Conservation (phyloP, 1,140 invertebrate genomes). For the Trichonephila clavata region DNA sequence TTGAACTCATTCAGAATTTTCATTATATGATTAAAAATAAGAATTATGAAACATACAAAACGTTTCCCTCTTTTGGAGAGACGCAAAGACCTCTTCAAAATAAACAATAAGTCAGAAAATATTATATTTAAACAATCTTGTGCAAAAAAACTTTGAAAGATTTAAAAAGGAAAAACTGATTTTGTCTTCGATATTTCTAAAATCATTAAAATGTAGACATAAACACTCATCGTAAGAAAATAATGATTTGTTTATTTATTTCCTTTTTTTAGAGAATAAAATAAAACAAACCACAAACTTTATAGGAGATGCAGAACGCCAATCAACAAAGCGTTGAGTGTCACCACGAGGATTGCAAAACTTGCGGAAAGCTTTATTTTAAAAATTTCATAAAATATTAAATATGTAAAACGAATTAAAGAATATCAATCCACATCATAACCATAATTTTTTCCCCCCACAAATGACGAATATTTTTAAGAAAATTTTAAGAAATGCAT, state of each 20-base stretch:
- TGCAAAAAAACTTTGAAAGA: too few relatives aligned
- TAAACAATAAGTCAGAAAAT: background rate
- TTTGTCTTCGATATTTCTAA: background rate
- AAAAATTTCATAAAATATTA: background rate
- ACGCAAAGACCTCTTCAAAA: background rate
- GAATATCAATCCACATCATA: too few relatives aligned
- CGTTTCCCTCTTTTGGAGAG: background rate
- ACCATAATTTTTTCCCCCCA: too few relatives aligned
- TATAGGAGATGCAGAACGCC: background rate
- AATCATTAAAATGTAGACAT: background rate
- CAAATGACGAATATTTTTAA: too few relatives aligned
- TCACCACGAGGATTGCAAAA: constrained; percentile 2
- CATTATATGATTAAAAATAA: too few relatives aligned
- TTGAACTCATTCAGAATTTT: too few relatives aligned
- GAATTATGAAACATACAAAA: background rate
- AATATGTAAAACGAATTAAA: background rate
- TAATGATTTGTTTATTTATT: constrained; percentile 29
- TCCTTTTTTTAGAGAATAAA: background rate
- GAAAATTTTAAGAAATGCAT: too few relatives aligned
- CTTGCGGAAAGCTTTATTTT: background rate
- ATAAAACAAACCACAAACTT: constrained; percentile 7
- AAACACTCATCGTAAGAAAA: background rate
- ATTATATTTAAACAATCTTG: too few relatives aligned
- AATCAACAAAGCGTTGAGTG: background rate
- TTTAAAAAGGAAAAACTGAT: background rate